Evolutionary conservation across 1,140 invertebrate species (phyloP), one percentile per base, ranked within the genome.

Genomic region (Thaumetopoea pityocampa): DNA sequence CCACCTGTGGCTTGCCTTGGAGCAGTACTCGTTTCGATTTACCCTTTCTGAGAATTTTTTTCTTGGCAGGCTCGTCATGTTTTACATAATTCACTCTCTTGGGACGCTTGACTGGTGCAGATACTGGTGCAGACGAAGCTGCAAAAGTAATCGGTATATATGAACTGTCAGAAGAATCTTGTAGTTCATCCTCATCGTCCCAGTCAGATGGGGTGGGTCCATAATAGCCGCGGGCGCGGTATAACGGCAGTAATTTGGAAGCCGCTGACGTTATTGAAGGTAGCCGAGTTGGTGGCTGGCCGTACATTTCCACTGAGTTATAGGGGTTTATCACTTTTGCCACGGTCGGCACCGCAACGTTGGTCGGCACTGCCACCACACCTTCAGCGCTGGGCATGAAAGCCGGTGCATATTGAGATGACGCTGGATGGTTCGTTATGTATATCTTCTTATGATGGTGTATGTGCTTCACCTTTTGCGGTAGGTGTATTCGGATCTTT

Each of bases 401-500:
- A 3, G 77, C 77, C 34, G 80, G 77, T 17, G 77, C 80, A 59
- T 84, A 84, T 27, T 84, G 80, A 8, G 79, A 70, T 30, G 72
- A 41, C 20, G 78, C 71, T 29, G 72, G 61, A 47, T 85, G 79
- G 49, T 86, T 76, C 20, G 82, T 86, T 41, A 86, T 86, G 26
- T 85, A 85, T 54, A 86, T 78, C 53, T 86, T 86, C 65, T 85
- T 85, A 46, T 85, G 82, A 50, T 86, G 85, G 54, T 85, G 85
- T 62, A 86, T 86, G 52, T 86, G 85, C 63, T 85, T 86, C 67
- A 86, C 82, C 50, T 81, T 83, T 67, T 86, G 81, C 62, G 85
- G 85, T 72, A 85, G 74, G 68, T 86, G 82, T 69, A 86, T 86
- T 55, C 85, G 82, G 54, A 86, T 85, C 56, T 86, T 86, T 69